Evolutionary conservation across 2,113 vertebrate species (phyloP).

Genomic region (Thalassoma bifasciatum): DNA sequence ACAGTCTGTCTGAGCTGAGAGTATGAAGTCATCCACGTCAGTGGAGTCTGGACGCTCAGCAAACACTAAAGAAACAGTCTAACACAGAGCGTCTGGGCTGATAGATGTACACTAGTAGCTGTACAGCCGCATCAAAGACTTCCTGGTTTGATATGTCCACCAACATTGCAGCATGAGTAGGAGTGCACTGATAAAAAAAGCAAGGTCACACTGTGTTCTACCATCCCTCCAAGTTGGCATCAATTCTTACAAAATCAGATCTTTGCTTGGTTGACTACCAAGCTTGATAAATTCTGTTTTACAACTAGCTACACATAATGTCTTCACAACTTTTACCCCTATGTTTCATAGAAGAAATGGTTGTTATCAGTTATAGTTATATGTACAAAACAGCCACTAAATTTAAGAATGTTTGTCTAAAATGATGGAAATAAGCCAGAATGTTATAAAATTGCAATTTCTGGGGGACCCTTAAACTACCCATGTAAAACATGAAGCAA

Average conservation of each 20-base stretch:
- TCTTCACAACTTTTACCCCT: too few relatives aligned
- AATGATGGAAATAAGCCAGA: neutral
- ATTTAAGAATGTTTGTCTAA: too few relatives aligned
- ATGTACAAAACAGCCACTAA: too few relatives aligned
- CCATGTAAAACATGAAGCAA: neutral
- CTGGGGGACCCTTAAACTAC: neutral
- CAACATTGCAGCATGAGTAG: neutral
- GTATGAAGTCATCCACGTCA: slow-evolving; percentile 59
- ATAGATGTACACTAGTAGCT: slow-evolving; percentile 30
- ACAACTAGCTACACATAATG: neutral
- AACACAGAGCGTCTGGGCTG: slow-evolving; percentile 35
- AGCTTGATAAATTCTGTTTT: neutral
- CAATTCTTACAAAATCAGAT: neutral
- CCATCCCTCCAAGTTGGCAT: neutral
- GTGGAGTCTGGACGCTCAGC: slow-evolving; percentile 12
- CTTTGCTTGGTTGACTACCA: neutral
- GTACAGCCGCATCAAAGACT: slow-evolving; percentile 49
- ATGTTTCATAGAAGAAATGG: too few relatives aligned
- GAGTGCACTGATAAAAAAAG: slow-evolving; percentile 17
- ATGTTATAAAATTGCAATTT: neutral
- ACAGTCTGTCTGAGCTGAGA: slow-evolving; percentile 51
- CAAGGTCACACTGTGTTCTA: neutral
- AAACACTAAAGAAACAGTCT: slow-evolving; percentile 11
- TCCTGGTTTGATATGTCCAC: slow-evolving; percentile 34
- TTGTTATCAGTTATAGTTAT: too few relatives aligned